A percentile compares a stretch with the other conserved stretches of the same genome.
These are phyloP conservation scores for Simalia tracyae DNA, from an alignment of 2,797 vertebrate species.

Conservation along the genomic window DNA sequence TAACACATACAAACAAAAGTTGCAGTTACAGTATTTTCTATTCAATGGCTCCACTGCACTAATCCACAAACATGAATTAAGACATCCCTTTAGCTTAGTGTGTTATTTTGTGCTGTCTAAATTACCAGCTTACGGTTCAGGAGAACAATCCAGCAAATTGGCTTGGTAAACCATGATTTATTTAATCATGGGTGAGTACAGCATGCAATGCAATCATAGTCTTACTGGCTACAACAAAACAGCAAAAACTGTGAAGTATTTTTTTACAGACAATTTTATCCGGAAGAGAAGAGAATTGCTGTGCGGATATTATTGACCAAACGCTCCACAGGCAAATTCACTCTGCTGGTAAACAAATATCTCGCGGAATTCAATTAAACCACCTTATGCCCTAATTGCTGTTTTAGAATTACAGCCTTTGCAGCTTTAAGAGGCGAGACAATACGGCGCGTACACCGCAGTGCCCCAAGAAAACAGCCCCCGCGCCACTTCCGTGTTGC, in stretches of 20 bases:
- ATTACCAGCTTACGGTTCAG: too few species aligned
- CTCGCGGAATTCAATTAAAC: too few species aligned
- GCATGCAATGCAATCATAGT: not conserved
- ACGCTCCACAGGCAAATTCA: not conserved
- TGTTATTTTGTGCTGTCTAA: not conserved
- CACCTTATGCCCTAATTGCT: too few species aligned
- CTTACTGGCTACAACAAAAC: not conserved
- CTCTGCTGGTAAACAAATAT: not conserved
- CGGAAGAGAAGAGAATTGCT: not conserved
- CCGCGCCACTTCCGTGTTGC: slow-evolving; percentile 10
- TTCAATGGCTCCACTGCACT: not conserved
- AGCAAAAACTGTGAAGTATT: not conserved
- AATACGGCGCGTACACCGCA: not conserved
- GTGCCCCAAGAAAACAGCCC: not conserved
- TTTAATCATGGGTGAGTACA: not conserved
- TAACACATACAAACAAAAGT: not conserved
- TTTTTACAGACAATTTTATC: not conserved
- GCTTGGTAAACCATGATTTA: not conserved
- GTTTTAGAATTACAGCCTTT: not conserved
- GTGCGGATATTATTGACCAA: not conserved
- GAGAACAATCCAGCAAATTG: not conserved
- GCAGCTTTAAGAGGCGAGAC: not conserved
- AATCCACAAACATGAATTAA: not conserved
- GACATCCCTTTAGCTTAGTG: not conserved
- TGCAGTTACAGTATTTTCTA: not conserved